These are phyloP conservation scores for Lithophane ornitopus DNA, from an alignment of 2,888 invertebrate species.

Conservation along the genomic window DNA sequence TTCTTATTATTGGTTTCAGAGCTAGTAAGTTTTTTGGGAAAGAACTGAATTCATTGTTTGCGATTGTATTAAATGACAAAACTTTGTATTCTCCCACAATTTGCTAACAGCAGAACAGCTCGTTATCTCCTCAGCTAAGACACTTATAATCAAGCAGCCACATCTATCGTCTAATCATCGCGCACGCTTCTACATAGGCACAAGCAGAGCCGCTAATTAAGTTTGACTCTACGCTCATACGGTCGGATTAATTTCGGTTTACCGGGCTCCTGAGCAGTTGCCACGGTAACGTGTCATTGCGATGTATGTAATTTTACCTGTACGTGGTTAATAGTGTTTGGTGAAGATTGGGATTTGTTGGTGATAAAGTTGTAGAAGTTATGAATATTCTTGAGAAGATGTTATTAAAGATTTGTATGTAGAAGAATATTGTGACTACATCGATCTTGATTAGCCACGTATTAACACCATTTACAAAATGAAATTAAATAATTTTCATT, in stretches of 20 bases:
- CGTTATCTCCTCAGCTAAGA: constrained; percentile 38
- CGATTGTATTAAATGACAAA: background rate
- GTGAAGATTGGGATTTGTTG: constrained; percentile 25
- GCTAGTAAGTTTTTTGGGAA: background rate
- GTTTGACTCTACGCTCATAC: constrained; percentile 79
- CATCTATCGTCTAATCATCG: constrained; percentile 64
- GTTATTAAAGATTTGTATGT: background rate
- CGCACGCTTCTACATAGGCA: constrained; percentile 63
- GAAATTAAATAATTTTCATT: too few species aligned
- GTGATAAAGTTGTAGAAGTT: background rate
- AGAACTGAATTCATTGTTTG: background rate
- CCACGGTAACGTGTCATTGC: constrained; percentile 64
- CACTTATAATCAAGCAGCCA: constrained; percentile 54
- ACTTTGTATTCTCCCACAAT: background rate
- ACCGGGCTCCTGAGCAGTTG: constrained; percentile 63
- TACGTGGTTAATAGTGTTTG: constrained; percentile 50
- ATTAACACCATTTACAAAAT: background rate
- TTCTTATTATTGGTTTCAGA: background rate
- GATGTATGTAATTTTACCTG: constrained; percentile 67
- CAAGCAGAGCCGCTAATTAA: constrained; percentile 77
- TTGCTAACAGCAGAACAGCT: constrained; percentile 17
- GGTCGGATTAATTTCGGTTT: constrained; percentile 76
- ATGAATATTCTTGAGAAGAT: constrained; percentile 6
- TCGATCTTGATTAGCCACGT: background rate
- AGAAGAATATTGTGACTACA: background rate